These are phyloP conservation scores for Sebastes fasciatus DNA, from an alignment of 2,113 vertebrate species.

Conservation along the genomic window DNA sequence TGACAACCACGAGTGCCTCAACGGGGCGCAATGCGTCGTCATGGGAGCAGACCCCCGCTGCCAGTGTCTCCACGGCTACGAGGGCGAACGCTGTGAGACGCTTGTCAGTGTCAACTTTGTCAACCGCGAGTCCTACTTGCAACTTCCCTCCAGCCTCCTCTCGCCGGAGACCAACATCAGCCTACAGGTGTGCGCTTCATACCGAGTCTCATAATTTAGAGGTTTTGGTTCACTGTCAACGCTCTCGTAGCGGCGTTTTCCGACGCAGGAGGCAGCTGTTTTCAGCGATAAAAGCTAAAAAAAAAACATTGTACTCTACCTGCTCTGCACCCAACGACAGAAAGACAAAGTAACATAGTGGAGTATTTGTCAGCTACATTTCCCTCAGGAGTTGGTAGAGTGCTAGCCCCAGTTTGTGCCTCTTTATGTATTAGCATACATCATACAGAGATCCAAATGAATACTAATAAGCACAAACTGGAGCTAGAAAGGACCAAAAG, in stretches of 20 bases:
- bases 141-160: conserved; percentile 91
- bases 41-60: conserved; percentile 90
- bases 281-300: background rate
- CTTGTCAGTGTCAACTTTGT: conserved; percentile 95
- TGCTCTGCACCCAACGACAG: background rate
- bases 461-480: no score
- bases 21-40: conserved; percentile 94
- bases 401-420: no score
- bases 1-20: conserved; percentile 95
- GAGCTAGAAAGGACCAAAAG: no score
- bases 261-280: background rate
- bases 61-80: conserved; percentile 94
- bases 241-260: no score
- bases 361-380: no score
- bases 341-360: background rate
- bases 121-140: conserved; percentile 93
- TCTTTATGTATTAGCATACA: no score
- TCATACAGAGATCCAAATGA: no score
- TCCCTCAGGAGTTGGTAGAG: no score
- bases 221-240: background rate
- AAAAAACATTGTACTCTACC: no score
- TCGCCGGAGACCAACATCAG: conserved; percentile 93
- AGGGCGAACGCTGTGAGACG: conserved; percentile 94
- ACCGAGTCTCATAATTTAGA: background rate
- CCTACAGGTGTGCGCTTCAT: conserved; percentile 88